Evolutionary conservation across 2,888 invertebrate genomes (phyloP).

Genomic region (Cerastis leucographa): DNA sequence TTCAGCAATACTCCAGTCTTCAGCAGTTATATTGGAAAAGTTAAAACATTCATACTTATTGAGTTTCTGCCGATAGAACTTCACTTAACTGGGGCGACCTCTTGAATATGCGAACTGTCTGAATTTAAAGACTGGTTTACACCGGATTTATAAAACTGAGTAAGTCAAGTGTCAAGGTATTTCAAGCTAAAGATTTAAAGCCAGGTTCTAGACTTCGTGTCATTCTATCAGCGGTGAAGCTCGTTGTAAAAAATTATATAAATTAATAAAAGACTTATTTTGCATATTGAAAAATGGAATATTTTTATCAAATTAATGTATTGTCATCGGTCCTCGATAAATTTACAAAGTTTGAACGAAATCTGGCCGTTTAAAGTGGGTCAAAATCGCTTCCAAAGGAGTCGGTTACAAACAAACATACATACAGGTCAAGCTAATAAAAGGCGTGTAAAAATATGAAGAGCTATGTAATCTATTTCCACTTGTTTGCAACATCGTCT

Average conservation of each 20-base stretch:
- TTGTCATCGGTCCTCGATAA: no score
- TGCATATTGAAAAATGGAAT: no score
- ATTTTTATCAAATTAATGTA: no score
- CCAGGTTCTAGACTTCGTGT: background rate
- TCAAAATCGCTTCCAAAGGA: no score
- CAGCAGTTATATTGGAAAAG: constrained; percentile 55
- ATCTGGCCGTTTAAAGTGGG: no score
- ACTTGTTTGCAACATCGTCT: background rate
- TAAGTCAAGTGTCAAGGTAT: background rate
- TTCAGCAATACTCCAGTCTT: constrained; percentile 17
- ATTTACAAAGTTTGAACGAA: no score
- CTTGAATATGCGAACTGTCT: background rate
- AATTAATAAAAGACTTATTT: no score
- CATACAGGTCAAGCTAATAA: no score
- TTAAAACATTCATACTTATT: constrained; percentile 46
- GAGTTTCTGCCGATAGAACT: constrained; percentile 27
- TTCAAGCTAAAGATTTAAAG: background rate
- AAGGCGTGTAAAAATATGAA: background rate
- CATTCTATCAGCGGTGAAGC: background rate
- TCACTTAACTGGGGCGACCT: constrained; percentile 38
- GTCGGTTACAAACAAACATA: no score
- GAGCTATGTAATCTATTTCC: background rate
- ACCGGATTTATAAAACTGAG: background rate
- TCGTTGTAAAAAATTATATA: no score
- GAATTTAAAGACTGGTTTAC: background rate